phyloP scores from a whole-genome alignment of 2,113 vertebrate species.

The Hemichromis elongatus region DNA sequence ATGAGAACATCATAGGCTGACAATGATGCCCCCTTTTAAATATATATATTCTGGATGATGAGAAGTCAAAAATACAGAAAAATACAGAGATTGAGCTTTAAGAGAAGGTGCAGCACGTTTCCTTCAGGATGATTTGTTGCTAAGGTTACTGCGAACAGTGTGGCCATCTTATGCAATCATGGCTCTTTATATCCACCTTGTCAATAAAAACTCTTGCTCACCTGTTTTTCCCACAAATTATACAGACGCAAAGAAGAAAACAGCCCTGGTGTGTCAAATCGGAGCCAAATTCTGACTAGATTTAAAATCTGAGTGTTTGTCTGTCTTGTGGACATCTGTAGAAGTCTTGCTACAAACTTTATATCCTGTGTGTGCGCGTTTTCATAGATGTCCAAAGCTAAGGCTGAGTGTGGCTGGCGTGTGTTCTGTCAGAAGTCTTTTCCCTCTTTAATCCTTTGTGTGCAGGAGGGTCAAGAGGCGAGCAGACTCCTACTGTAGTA shows the following conservation, averaged over 20 bases:
- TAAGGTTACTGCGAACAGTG: constrained; percentile 32
- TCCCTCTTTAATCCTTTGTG: constrained; percentile 62
- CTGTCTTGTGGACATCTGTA: neutral
- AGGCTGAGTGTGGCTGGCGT: constrained; percentile 47
- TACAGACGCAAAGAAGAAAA: neutral
- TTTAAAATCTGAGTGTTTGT: neutral
- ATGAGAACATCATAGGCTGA: constrained; percentile 74
- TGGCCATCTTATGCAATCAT: constrained; percentile 41
- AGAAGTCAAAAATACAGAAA: neutral
- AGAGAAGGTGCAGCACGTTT: neutral
- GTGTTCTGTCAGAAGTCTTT: constrained; percentile 52
- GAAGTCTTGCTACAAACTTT: neutral
- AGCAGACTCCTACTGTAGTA: constrained; percentile 34
- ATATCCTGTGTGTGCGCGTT: neutral
- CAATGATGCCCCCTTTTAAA: constrained; percentile 49
- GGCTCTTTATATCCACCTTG: constrained; percentile 32
- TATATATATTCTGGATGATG: constrained; percentile 12
- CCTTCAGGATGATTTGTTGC: constrained; percentile 17
- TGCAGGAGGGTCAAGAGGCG: constrained; percentile 63
- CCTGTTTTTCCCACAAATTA: constrained; percentile 41
- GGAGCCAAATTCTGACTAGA: neutral
- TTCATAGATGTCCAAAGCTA: neutral
- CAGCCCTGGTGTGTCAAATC: neutral
- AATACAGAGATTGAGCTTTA: neutral
- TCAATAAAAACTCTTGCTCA: constrained; percentile 14